phyloP scores from a whole-genome alignment of 2,888 invertebrate species.

The Hymenopus coronatus region DNA sequence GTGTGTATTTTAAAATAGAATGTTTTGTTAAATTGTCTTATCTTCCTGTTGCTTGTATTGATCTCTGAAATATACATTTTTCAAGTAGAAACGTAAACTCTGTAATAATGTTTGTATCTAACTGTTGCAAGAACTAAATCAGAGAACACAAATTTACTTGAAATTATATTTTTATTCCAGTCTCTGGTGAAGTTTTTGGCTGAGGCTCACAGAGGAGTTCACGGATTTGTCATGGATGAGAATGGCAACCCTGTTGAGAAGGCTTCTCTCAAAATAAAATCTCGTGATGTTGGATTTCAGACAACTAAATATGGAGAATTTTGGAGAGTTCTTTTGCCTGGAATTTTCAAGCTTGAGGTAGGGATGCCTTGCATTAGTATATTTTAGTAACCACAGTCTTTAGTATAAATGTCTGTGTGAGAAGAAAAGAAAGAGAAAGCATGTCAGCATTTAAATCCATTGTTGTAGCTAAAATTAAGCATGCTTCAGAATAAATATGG shows the following conservation, averaged over 20 bases:
- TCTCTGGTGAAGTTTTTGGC: slow-evolving; percentile 54
- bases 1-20: too few relatives aligned
- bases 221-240: slow-evolving; percentile 55
- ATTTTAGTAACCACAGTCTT: too few relatives aligned
- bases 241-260: slow-evolving; percentile 50
- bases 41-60: too few relatives aligned
- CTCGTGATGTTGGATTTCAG: slow-evolving; percentile 56
- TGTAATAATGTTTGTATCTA: not conserved
- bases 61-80: not conserved
- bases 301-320: slow-evolving; percentile 59
- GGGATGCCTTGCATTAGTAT: not conserved
- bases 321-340: slow-evolving; percentile 63
- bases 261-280: slow-evolving; percentile 53
- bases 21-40: too few relatives aligned
- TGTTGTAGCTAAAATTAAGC: too few relatives aligned
- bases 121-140: not conserved
- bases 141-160: not conserved
- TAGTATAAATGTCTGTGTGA: too few relatives aligned
- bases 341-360: slow-evolving; percentile 56
- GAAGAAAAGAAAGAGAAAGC: too few relatives aligned
- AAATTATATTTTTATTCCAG: slow-evolving; percentile 37
- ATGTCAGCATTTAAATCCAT: too few relatives aligned
- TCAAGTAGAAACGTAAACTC: not conserved
- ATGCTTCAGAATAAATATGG: too few relatives aligned
- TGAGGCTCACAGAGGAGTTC: slow-evolving; percentile 58